These are phyloP conservation scores for Struthidea cinerea DNA, from an alignment of 2,113 vertebrate genomes.

Conservation along the genomic window DNA sequence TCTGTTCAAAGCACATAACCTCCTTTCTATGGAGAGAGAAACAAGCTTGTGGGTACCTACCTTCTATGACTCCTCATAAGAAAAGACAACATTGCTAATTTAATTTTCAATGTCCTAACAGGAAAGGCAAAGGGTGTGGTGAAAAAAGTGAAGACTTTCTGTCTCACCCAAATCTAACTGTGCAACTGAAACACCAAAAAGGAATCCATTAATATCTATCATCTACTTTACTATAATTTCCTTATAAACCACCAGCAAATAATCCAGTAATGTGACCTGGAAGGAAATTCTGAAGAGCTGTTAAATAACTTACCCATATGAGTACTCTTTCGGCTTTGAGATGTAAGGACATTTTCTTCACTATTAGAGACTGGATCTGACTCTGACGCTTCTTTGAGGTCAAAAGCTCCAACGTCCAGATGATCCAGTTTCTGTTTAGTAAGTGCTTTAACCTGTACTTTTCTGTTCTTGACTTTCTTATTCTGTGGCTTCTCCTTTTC, in stretches of 20 bases:
- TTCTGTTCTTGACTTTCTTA: background rate
- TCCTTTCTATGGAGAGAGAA: background rate
- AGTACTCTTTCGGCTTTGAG: background rate
- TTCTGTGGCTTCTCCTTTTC: background rate
- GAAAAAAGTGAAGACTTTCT: background rate
- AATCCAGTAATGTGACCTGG: background rate
- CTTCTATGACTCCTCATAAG: background rate
- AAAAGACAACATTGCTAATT: background rate
- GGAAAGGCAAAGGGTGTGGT: rapidly evolving
- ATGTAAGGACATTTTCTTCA: background rate
- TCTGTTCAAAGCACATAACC: background rate
- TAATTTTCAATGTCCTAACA: background rate
- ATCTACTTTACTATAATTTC: background rate
- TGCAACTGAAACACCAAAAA: background rate
- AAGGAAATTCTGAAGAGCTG: background rate
- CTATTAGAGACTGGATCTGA: background rate
- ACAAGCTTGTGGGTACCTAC: background rate
- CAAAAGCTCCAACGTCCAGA: background rate
- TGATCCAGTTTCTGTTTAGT: background rate
- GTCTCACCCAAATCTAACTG: background rate
- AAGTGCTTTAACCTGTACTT: background rate
- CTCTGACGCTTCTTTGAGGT: background rate
- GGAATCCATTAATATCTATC: background rate
- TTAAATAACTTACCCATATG: slow-evolving; percentile 21
- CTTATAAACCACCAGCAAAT: background rate